These are phyloP conservation scores for Megaceryle alcyon DNA, from an alignment of 2,797 vertebrate species.

Conservation along the genomic window DNA sequence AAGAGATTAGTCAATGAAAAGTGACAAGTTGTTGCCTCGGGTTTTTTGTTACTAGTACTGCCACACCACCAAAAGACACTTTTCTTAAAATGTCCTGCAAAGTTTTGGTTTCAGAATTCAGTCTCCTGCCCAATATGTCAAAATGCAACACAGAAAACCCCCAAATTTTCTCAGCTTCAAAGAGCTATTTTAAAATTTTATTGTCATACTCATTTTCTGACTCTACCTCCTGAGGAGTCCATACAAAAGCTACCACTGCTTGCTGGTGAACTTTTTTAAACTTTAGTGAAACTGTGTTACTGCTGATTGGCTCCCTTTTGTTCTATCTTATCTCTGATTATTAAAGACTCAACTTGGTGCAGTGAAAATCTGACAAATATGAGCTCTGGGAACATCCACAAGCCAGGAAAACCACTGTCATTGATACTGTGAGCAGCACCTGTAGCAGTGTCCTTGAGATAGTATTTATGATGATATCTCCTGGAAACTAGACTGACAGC, in stretches of 20 bases:
- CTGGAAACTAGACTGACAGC: background rate
- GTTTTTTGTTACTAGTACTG: background rate
- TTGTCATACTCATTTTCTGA: background rate
- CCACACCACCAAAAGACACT: background rate
- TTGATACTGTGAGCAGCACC: background rate
- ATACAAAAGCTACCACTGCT: background rate
- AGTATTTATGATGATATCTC: background rate
- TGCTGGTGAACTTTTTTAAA: background rate
- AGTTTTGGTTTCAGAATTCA: background rate
- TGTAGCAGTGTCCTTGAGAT: background rate
- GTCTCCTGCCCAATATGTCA: background rate
- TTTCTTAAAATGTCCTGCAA: background rate
- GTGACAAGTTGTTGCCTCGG: background rate
- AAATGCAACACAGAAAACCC: background rate
- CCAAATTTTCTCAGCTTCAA: background rate
- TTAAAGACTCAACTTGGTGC: background rate
- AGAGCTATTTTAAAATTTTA: background rate
- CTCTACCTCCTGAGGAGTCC: background rate
- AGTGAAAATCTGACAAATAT: background rate
- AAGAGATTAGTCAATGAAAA: background rate
- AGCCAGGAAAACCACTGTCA: background rate
- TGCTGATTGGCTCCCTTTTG: background rate
- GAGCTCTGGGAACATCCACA: background rate
- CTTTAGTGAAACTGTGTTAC: background rate
- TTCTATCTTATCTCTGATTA: background rate